Evolutionary conservation across 2,113 vertebrate species (phyloP).

Genomic region (Fulica atra): DNA sequence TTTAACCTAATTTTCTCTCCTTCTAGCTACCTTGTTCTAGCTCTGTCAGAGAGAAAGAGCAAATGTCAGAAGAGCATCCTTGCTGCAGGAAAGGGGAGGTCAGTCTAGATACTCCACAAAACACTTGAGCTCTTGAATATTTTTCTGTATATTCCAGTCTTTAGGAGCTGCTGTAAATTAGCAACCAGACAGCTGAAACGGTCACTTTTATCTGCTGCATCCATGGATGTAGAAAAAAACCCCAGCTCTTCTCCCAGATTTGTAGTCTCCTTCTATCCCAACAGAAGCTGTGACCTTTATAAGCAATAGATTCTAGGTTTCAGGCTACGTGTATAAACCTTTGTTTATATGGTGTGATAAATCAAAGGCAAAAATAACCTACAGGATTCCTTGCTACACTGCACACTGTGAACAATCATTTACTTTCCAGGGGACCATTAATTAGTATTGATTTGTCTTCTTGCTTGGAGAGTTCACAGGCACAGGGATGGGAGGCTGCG

Average conservation of each 20-base stretch:
- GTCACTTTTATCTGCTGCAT: not conserved
- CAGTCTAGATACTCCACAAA: not conserved
- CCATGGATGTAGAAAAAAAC: not conserved
- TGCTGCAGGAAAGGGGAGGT: not conserved
- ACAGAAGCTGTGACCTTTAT: not conserved
- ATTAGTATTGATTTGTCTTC: not conserved
- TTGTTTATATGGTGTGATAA: not conserved
- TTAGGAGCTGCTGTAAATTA: not conserved
- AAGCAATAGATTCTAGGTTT: not conserved
- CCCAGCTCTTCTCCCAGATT: not conserved
- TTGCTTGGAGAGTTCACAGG: not conserved
- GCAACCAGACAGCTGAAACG: not conserved
- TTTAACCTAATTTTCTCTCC: not conserved
- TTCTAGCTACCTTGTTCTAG: not conserved
- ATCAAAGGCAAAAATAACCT: slow-evolving; percentile 12
- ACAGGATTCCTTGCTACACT: not conserved
- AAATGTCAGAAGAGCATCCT: not conserved
- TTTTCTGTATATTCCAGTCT: not conserved
- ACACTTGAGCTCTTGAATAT: not conserved
- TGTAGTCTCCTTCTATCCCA: not conserved
- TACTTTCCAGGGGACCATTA: slow-evolving; percentile 10
- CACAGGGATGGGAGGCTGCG: not conserved
- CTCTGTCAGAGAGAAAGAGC: not conserved
- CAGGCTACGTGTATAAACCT: not conserved
- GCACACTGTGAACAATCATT: not conserved